Percentiles rank a stretch among this genome's conserved stretches.
phyloP scores from a whole-genome alignment of 2,797 vertebrate genomes.

The Discoglossus pictus region DNA sequence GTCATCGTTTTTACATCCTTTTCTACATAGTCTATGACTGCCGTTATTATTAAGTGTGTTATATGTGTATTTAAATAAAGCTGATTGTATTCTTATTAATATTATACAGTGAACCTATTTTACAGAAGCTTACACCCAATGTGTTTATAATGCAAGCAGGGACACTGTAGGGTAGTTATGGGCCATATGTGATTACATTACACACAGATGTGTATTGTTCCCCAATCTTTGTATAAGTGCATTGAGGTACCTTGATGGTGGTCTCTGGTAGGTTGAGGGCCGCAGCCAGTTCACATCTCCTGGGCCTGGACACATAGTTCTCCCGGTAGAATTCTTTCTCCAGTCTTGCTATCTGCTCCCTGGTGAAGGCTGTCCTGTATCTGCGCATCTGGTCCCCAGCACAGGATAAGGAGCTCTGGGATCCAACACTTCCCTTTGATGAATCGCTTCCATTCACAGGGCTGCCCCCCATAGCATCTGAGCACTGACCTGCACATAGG shows the following conservation, averaged over 20 bases:
- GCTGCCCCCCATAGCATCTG: slow-evolving; percentile 61
- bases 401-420: slow-evolving; percentile 82
- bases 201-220: too few species aligned
- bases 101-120: too few species aligned
- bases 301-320: slow-evolving; percentile 95
- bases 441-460: slow-evolving; percentile 65
- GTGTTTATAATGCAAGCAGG: too few species aligned
- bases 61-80: too few species aligned
- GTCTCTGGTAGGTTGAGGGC: slow-evolving; percentile 95
- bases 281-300: slow-evolving; percentile 93
- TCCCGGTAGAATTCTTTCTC: slow-evolving; percentile 98
- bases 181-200: too few species aligned
- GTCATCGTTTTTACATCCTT: too few species aligned
- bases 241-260: slow-evolving; percentile 97
- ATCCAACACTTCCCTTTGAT: slow-evolving; percentile 68
- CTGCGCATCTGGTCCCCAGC: slow-evolving; percentile 92
- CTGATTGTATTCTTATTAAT: too few species aligned
- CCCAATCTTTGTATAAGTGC: too few species aligned
- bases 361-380: slow-evolving; percentile 95
- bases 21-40: too few species aligned
- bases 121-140: too few species aligned
- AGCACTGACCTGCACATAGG: slow-evolving; percentile 63
- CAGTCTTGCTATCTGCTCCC: slow-evolving; percentile 93
- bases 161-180: too few species aligned
- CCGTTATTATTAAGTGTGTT: too few species aligned